Conservation (phyloP, 2,797 vertebrate genomes). For the Phalloptychus januarius region DNA sequence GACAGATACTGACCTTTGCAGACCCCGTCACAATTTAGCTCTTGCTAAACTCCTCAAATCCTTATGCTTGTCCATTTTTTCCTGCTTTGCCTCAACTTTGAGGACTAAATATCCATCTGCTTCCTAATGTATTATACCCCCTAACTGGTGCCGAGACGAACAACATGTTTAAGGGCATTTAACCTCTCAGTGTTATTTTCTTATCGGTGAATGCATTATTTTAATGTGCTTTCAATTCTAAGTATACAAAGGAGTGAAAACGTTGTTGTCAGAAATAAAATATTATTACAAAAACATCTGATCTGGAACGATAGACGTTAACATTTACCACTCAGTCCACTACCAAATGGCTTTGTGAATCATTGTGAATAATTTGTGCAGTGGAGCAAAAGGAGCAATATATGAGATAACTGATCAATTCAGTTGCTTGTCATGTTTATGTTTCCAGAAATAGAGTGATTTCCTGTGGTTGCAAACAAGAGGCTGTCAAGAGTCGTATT, state of each 20-base stretch:
- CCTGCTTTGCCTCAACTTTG: not conserved
- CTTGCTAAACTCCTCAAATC: not conserved
- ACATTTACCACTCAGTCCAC: not conserved
- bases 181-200: not conserved
- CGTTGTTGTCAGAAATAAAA: not conserved
- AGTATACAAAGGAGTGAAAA: not conserved
- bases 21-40: not conserved
- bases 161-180: not conserved
- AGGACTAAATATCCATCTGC: not conserved
- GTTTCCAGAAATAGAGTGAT: conserved; percentile 33
- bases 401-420: not conserved
- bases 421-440: not conserved
- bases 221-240: not conserved
- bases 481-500: conserved; percentile 47
- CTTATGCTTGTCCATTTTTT: not conserved
- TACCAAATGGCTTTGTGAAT: not conserved
- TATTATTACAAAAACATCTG: not conserved
- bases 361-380: not conserved
- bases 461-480: conserved; percentile 27
- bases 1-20: not conserved
- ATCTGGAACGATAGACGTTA: not conserved
- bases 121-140: not conserved
- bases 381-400: not conserved
- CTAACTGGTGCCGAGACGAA: not conserved
- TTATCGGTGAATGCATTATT: not conserved